phyloP scores from a whole-genome alignment of 2,888 invertebrate genomes.

The Oligia latruncula region DNA sequence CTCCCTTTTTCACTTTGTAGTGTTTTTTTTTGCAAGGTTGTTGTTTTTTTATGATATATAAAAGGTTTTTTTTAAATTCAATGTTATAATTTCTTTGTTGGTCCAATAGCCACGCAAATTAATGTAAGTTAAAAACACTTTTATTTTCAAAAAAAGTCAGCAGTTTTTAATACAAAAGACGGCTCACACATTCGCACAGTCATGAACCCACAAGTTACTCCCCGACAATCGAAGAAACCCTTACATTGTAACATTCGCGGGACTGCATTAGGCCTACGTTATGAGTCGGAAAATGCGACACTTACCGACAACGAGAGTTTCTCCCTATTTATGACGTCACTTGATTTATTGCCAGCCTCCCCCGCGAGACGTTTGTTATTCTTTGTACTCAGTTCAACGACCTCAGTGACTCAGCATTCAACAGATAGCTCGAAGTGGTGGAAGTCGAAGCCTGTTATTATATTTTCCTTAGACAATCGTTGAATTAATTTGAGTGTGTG shows the following conservation, averaged over 20 bases:
- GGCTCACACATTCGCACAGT: constrained; percentile 33
- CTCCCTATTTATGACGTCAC: constrained; percentile 78
- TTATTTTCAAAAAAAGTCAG: neutral
- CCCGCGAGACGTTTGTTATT: constrained; percentile 74
- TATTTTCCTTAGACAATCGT: constrained; percentile 49
- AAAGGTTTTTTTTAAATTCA: neutral
- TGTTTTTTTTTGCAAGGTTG: neutral
- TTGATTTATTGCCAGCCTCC: constrained; percentile 75
- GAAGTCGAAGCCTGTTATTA: constrained; percentile 52
- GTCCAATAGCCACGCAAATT: neutral
- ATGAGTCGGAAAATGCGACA: constrained; percentile 80
- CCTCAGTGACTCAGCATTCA: constrained; percentile 70
- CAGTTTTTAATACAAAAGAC: constrained; percentile 60
- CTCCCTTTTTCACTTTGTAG: neutral
- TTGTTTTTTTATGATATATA: neutral
- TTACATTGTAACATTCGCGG: constrained; percentile 50
- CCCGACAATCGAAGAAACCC: constrained; percentile 62
- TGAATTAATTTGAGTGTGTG: constrained; percentile 57
- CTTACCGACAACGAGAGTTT: constrained; percentile 70
- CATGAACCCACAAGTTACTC: constrained; percentile 51
- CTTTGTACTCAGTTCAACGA: constrained; percentile 73
- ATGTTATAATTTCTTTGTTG: neutral
- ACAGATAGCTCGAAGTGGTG: constrained; percentile 55
- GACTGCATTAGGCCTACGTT: constrained; percentile 71
- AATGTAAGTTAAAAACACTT: neutral